Base-by-base conservation (phyloP, 2,888 invertebrate species). In the Fragum sueziense region DNA sequence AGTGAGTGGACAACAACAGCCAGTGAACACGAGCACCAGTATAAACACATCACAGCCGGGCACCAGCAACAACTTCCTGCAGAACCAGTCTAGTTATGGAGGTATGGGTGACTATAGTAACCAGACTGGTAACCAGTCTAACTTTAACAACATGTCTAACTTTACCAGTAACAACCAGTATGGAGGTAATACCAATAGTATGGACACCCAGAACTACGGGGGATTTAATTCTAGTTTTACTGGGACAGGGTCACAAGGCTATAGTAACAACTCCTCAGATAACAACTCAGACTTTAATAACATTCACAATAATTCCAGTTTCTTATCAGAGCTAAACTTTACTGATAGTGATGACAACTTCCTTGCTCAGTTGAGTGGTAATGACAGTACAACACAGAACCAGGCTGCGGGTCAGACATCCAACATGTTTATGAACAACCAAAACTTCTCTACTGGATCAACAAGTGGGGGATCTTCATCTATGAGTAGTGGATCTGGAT, bases 281-380 rank as follows among this genome's bases (percentile, higher is more conserved):
- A 34, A 57, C 1, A 59, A 57, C 29, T 57, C 74, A 11, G 74
- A 74, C 25, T 74, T 74, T 29, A 67, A 67, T 57, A 68, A 74
- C 70, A 79, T 81, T 51, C 79, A 79, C 37, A 81, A 81, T 47
- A 84, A 77, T 62, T 79, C 79, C 6, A 84, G 84, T 41, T 84
- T 84, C 77, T 62, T 84, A 33, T 84, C 84, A 29, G 84, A 84
- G 59, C 70, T 84, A 22, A 79, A 74, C 33, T 70, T 77, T 9
- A 71, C 81, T 7, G 84, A 84, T 71, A 74, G 79, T 14, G 84
- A 84, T 52, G 80, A 84, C 34, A 76, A 80, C 29, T 84, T 84
- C 70, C 31, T 84, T 71, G 74, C 84, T 9, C 80, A 80, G 51
- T 62, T 80, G 6, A 79, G 78, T 29, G 77, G 25, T 20, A 67